phyloP scores from a whole-genome alignment of 2,888 invertebrate genomes.

The Drosophila neotestacea region DNA sequence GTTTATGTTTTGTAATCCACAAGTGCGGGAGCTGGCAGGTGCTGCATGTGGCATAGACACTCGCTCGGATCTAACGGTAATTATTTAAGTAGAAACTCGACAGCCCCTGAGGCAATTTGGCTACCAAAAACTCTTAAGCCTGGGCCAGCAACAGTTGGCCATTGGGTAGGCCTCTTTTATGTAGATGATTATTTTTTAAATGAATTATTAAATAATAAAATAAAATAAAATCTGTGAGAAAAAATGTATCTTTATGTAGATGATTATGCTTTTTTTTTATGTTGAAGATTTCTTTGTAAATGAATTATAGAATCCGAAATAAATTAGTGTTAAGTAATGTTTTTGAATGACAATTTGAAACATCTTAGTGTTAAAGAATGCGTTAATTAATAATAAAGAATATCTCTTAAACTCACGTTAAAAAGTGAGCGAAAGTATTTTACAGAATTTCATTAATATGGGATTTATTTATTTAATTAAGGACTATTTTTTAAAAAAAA shows the following conservation, averaged over 20 bases:
- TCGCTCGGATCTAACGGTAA: constrained; percentile 61
- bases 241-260: background rate
- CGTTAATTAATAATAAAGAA: too few relatives aligned
- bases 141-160: constrained; percentile 42
- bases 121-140: constrained; percentile 13
- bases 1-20: constrained; percentile 75
- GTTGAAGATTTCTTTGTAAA: too few relatives aligned
- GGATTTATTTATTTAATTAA: background rate
- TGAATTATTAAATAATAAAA: constrained; percentile 11
- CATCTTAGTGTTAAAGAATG: too few relatives aligned
- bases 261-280: too few relatives aligned
- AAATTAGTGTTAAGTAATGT: too few relatives aligned
- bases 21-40: constrained; percentile 59
- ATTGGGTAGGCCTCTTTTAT: background rate
- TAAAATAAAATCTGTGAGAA: background rate
- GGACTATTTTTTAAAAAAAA: too few relatives aligned
- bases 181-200: constrained; percentile 4
- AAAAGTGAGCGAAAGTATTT: too few relatives aligned
- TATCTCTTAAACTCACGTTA: too few relatives aligned
- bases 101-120: constrained; percentile 19
- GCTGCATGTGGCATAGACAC: constrained; percentile 36
- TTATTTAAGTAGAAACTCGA: constrained; percentile 49
- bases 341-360: too few relatives aligned
- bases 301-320: too few relatives aligned
- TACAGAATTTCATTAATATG: background rate